A percentile compares a stretch with the other conserved stretches of the same genome.
Conservation (phyloP, 2,888 invertebrate species). For the Athetis lepigone region DNA sequence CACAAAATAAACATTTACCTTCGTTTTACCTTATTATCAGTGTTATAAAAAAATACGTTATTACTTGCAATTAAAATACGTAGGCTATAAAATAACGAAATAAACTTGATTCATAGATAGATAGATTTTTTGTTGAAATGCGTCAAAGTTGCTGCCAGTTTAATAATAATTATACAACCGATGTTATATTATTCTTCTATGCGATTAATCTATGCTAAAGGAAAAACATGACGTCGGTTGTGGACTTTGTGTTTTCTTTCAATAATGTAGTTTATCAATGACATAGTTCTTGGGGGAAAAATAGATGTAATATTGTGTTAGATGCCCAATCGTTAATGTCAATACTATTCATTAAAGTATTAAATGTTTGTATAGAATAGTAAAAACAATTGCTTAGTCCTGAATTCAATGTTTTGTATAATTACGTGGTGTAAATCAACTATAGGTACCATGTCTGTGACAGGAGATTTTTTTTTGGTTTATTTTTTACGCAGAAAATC, state of each 20-base stretch:
- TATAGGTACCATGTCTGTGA: no score
- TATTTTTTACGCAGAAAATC: no score
- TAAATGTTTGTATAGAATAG: no score
- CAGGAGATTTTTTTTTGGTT: no score
- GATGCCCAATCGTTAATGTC: no score
- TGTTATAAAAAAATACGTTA: slow-evolving; percentile 7
- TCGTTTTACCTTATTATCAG: slow-evolving; percentile 12
- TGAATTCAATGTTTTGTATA: no score
- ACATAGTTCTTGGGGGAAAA: not conserved
- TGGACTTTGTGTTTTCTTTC: not conserved
- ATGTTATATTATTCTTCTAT: slow-evolving; percentile 11
- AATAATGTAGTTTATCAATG: not conserved
- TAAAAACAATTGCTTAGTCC: no score
- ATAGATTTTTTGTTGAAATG: slow-evolving; percentile 43
- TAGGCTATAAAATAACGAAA: slow-evolving; percentile 7
- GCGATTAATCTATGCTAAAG: not conserved
- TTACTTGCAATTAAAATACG: slow-evolving; percentile 13
- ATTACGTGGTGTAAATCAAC: no score
- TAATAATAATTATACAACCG: slow-evolving; percentile 21
- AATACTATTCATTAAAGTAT: no score
- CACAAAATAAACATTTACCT: not conserved
- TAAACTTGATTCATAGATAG: slow-evolving; percentile 32
- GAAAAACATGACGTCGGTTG: not conserved
- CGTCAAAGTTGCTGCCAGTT: slow-evolving; percentile 28
- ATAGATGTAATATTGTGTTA: not conserved